phyloP scores from a whole-genome alignment of 1,140 invertebrate species.

The Ostrea denselamellosa region DNA sequence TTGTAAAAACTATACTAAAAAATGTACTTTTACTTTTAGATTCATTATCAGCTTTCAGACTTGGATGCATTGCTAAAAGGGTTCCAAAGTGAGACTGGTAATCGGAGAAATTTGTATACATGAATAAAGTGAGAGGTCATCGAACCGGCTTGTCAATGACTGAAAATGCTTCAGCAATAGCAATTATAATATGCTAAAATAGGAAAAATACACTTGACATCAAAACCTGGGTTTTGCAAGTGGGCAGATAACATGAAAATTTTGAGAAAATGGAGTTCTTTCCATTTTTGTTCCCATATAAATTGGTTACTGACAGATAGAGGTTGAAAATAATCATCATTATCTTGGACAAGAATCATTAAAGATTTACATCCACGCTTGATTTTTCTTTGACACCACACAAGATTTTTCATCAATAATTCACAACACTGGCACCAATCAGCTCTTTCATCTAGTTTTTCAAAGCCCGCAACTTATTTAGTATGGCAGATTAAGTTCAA shows the following conservation, averaged over 20 bases:
- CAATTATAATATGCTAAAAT: neutral
- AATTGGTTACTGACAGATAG: constrained; percentile 15
- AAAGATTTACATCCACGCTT: constrained; percentile 24
- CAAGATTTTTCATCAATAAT: constrained; percentile 32
- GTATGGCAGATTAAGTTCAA: constrained; percentile 16
- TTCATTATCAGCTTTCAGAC: no score
- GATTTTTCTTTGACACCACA: constrained; percentile 25
- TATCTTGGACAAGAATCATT: constrained; percentile 25
- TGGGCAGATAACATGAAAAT: neutral
- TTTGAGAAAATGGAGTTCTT: neutral
- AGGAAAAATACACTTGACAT: constrained; percentile 18
- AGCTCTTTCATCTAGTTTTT: constrained; percentile 9
- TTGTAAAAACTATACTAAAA: no score
- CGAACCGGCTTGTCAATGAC: neutral
- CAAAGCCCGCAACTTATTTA: constrained; percentile 7
- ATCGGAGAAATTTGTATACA: neutral
- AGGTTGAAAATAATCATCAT: constrained; percentile 34
- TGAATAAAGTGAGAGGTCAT: neutral
- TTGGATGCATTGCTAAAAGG: no score
- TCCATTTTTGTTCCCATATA: constrained; percentile 14
- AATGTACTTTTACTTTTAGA: no score
- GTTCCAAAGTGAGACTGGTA: neutral
- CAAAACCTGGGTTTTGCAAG: neutral
- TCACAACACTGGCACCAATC: constrained; percentile 14
- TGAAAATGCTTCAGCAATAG: neutral